Percentiles rank a stretch among this genome's conserved stretches.
Evolutionary conservation across 2,888 invertebrate species (phyloP).

Genomic region (Macaria liturata): DNA sequence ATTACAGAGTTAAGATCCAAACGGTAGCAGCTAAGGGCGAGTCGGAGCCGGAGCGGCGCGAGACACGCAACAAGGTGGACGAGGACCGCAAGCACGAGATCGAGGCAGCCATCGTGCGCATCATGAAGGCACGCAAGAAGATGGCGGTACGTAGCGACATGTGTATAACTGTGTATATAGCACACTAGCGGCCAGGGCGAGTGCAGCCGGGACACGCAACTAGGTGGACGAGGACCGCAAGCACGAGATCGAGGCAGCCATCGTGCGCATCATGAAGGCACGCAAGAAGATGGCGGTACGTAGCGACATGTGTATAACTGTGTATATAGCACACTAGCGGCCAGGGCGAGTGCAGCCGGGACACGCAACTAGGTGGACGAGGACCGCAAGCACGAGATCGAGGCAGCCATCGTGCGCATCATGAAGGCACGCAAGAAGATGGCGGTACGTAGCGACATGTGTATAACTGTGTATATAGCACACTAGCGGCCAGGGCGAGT

Average conservation of each 20-base stretch:
- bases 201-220: no score
- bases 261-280: constrained; percentile 99
- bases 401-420: constrained; percentile 99
- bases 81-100: constrained; percentile 99
- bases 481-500: no score
- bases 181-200: no score
- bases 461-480: no score
- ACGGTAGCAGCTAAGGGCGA: constrained; percentile 98
- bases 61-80: constrained; percentile 98
- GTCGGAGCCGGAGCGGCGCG: constrained; percentile 99
- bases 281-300: constrained; percentile 95
- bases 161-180: no score
- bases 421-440: constrained; percentile 99
- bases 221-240: constrained; percentile 94
- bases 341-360: no score
- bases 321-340: no score
- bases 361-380: constrained; percentile 81
- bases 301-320: constrained; percentile 20
- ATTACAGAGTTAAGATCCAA: constrained; percentile 93
- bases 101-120: constrained; percentile 99
- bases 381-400: constrained; percentile 99
- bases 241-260: constrained; percentile 99
- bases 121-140: constrained; percentile 99
- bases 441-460: constrained; percentile 82
- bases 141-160: constrained; percentile 86